Evolutionary conservation across 2,888 invertebrate species (phyloP).

Genomic region (Eretmocerus hayati): DNA sequence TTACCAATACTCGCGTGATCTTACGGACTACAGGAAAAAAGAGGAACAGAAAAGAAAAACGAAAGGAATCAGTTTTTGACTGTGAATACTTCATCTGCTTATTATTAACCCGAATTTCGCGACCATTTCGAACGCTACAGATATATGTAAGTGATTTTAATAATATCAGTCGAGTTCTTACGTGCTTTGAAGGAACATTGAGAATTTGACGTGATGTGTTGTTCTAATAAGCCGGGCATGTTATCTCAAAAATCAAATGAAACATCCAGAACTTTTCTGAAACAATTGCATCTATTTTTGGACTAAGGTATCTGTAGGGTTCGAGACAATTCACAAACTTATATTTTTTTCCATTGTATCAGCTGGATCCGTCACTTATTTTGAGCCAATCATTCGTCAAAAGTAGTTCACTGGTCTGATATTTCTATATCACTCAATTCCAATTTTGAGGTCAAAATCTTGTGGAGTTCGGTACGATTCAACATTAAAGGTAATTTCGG

Average conservation of each 20-base stretch:
- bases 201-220: too few relatives aligned
- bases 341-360: slow-evolving; percentile 3
- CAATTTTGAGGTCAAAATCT: too few relatives aligned
- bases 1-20: slow-evolving; percentile 18
- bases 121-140: slow-evolving; percentile 12
- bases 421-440: slow-evolving; percentile 7
- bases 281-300: too few relatives aligned
- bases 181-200: too few relatives aligned
- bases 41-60: slow-evolving; percentile 14
- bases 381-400: slow-evolving; percentile 9
- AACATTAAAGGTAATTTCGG: too few relatives aligned
- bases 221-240: too few relatives aligned
- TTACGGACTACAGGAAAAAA: slow-evolving; percentile 17
- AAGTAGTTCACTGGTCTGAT: slow-evolving; percentile 3
- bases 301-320: slow-evolving; percentile 3
- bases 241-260: too few relatives aligned
- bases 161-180: too few relatives aligned
- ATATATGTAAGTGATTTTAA: too few relatives aligned
- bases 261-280: too few relatives aligned
- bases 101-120: not conserved
- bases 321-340: slow-evolving; percentile 5
- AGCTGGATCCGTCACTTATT: not conserved
- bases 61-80: slow-evolving; percentile 12
- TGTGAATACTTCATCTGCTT: slow-evolving; percentile 6
- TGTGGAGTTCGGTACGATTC: too few relatives aligned